Evolutionary conservation across 2,888 invertebrate genomes (phyloP).

Genomic region (Melanchra persicariae): DNA sequence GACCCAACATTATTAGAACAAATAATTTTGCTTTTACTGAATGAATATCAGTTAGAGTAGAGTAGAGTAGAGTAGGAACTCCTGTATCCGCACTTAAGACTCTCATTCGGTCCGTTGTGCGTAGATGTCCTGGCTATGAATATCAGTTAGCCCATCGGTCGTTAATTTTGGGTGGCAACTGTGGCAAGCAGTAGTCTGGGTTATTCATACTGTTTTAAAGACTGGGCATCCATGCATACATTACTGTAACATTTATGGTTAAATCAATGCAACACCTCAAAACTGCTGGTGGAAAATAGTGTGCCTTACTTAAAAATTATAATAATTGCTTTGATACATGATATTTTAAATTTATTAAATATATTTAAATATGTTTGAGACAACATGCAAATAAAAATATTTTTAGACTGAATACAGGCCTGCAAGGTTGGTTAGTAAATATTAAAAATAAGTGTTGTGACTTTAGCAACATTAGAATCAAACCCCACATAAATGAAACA

Average conservation of each 20-base stretch:
- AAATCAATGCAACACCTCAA: background rate
- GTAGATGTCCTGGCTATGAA: no score
- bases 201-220: background rate
- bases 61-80: no score
- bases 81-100: no score
- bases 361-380: background rate
- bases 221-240: background rate
- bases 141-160: background rate
- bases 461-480: slow-evolving; percentile 20
- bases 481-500: slow-evolving; percentile 46
- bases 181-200: background rate
- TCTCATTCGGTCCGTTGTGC: no score
- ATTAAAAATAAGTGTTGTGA: background rate
- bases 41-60: no score
- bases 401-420: background rate
- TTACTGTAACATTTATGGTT: background rate
- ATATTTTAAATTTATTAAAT: background rate
- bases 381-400: background rate
- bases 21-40: background rate
- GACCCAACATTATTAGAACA: slow-evolving; percentile 1
- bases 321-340: background rate
- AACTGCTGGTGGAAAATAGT: background rate
- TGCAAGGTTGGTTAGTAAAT: background rate
- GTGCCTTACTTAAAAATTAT: background rate
- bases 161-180: background rate